These are phyloP conservation scores for Scolanthus callimorphus DNA, from an alignment of 92 coral and sea anemone genomes.

Conservation along the genomic window DNA sequence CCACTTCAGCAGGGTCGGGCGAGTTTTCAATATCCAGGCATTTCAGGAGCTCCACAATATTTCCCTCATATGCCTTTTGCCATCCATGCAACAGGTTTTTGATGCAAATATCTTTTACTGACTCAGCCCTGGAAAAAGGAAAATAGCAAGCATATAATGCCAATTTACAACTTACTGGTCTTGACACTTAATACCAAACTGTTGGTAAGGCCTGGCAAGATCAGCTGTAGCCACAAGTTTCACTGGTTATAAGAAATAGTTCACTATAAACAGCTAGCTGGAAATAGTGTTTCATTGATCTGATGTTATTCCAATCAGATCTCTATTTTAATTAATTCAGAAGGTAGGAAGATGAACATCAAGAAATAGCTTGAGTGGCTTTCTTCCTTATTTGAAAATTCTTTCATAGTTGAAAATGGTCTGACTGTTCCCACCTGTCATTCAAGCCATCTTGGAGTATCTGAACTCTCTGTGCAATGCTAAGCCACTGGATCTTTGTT, in stretches of 20 bases:
- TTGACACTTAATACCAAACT: too few species aligned
- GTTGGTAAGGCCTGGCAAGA: too few species aligned
- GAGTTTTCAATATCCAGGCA: slow-evolving; percentile 82
- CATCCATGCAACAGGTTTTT: slow-evolving; percentile 64
- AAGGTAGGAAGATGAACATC: too few species aligned
- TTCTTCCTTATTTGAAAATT: too few species aligned
- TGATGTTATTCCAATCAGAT: too few species aligned
- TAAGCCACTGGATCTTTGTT: slow-evolving; percentile 72
- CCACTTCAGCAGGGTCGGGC: slow-evolving; percentile 65
- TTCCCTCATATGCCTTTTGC: slow-evolving; percentile 64
- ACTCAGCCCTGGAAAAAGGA: slow-evolving; percentile 27
- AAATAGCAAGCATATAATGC: not conserved
- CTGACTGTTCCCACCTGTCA: slow-evolving; percentile 66
- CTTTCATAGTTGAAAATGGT: too few species aligned
- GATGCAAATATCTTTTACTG: slow-evolving; percentile 60
- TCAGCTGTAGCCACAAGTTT: too few species aligned
- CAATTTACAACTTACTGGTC: not conserved
- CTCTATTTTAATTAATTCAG: too few species aligned
- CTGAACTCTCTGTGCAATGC: slow-evolving; percentile 89
- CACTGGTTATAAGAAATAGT: too few species aligned
- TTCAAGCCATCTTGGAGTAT: slow-evolving; percentile 82
- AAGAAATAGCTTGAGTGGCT: too few species aligned
- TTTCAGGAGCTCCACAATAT: slow-evolving; percentile 59
- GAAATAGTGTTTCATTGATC: too few species aligned
- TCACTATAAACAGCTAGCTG: too few species aligned